A percentile compares a stretch with the other conserved stretches of the same genome.
Conservation (phyloP, 2,113 vertebrate species). For the Litocranius walleri region DNA sequence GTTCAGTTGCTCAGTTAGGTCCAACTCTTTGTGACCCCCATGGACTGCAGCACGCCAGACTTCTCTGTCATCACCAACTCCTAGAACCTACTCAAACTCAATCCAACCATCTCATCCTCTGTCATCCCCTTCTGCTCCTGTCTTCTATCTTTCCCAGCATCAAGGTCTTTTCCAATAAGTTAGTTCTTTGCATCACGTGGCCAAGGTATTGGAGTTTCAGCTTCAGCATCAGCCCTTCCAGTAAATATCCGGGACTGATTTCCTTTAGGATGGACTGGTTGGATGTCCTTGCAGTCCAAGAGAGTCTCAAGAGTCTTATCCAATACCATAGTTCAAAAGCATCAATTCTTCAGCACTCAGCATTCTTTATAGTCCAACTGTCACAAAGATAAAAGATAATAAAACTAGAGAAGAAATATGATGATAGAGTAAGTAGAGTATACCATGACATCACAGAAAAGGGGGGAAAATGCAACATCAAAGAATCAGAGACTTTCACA, state of each 20-base stretch:
- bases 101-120: neutral
- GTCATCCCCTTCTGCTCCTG: neutral
- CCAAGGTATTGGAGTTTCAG: neutral
- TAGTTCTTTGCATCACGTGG: neutral
- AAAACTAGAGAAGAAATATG: neutral
- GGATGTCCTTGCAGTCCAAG: neutral
- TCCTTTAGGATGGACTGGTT: neutral
- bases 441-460: neutral
- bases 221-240: neutral
- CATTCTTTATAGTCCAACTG: neutral
- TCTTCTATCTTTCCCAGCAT: neutral
- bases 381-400: neutral
- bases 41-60: neutral
- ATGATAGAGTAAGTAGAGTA: neutral
- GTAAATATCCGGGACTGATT: accelerated
- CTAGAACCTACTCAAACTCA: neutral
- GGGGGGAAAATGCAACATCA: neutral
- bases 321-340: neutral
- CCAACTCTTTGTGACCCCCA: neutral
- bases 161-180: neutral
- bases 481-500: neutral
- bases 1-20: neutral
- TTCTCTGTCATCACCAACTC: neutral
- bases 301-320: neutral
- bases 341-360: neutral